Conservation (phyloP, 1,140 invertebrate genomes). For the Condylostylus longicornis region DNA sequence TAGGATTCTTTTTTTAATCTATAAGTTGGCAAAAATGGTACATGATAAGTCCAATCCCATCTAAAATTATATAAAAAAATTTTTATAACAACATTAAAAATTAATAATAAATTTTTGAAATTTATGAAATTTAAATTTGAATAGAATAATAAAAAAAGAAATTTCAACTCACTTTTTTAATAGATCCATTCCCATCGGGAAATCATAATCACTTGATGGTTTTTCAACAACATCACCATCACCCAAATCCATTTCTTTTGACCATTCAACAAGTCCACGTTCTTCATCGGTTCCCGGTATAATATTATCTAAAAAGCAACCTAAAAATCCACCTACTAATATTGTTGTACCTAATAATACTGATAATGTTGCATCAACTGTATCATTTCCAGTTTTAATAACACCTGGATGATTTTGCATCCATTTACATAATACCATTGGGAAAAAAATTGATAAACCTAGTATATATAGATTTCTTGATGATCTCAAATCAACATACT, state of each 20-base stretch:
- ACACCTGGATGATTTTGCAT: conserved; percentile 45
- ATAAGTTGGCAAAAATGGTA: conserved; percentile 56
- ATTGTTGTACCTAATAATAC: conserved; percentile 73
- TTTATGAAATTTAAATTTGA: not conserved
- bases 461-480: conserved; percentile 73
- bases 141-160: not conserved
- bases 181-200: conserved; percentile 51
- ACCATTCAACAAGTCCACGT: conserved; percentile 52
- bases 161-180: conserved; percentile 36
- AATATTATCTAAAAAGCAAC: conserved; percentile 69
- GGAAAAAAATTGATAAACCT: conserved; percentile 76
- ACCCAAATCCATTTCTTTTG: conserved; percentile 50
- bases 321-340: conserved; percentile 62
- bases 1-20: conserved; percentile 29
- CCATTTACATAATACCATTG: conserved; percentile 64
- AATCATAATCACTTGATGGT: conserved; percentile 49
- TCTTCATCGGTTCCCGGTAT: conserved; percentile 63
- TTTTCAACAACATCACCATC: conserved; percentile 31
- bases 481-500: conserved; percentile 68
- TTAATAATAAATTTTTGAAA: not conserved
- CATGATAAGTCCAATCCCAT: conserved; percentile 48
- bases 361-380: conserved; percentile 55
- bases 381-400: conserved; percentile 54
- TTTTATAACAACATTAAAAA: conserved; percentile 6
- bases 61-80: conserved; percentile 34